Evolutionary conservation across 1,140 invertebrate genomes (phyloP), one percentile per base, ranked within the genome.

Genomic region (Conus ventricosus): DNA sequence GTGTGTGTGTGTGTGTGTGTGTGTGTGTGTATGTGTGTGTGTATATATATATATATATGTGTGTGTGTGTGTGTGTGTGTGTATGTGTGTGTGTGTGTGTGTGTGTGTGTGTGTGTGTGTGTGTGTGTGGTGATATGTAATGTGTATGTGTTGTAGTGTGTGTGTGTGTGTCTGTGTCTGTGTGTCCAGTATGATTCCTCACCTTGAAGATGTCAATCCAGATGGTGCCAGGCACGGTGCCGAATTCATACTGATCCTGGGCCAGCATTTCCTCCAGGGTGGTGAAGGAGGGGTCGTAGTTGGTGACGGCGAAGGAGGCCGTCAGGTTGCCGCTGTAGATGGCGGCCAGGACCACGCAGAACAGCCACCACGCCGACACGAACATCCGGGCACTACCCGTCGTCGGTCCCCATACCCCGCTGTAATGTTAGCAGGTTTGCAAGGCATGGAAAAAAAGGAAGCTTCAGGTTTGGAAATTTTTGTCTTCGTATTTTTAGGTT

Each of bases 241-340:
- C 87, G 63, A 82, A 88, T 17, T 53, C 71, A 60, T 84, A 88
- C 17, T 60, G 20, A 1, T 53, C 55, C 20, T 88, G 54, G 55
- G 17, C 63, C 57, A 80, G 39, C 80, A 88, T 67, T 6, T 54
- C 87, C 7, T 83, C 55, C 53, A 88, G 63, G 6, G 87, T 88
- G 76, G 67, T 67, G 55, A 88, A 88, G 25, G 87, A 83, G 5
- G 82, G 87, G n/a, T 88, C 63, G 53, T 67, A 63, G 39, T 71
- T 81, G 10, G 27, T 78, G 15, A 88, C 87, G 39, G 87, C 80
- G 63, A 88, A 88, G 11, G 80, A 83, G 5, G 87, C 87, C 13
- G 80, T 88, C 53, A 88, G 51, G 54, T 83, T 88, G 81, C 87
- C 82, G 81, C 81, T 88, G 63, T 88, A 88, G 57, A 78, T 84